Percentiles rank a stretch among this genome's conserved stretches.
These are phyloP conservation scores for Pomacea maculata DNA, from an alignment of 1,140 invertebrate species.

Conservation along the genomic window DNA sequence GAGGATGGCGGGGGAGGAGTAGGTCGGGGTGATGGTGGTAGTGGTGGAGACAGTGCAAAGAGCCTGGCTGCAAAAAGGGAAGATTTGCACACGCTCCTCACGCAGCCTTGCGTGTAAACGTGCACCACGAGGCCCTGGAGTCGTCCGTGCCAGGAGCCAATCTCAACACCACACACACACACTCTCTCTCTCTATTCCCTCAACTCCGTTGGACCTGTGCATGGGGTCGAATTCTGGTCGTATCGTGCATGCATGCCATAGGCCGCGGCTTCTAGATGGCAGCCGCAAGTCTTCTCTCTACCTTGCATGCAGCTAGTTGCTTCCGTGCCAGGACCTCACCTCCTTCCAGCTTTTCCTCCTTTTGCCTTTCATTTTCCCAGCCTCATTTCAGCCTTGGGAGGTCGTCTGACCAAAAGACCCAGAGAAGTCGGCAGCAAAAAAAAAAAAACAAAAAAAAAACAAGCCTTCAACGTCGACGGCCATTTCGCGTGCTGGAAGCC, in stretches of 20 bases:
- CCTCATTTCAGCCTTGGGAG: too few relatives aligned
- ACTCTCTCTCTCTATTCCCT: not conserved
- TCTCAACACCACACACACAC: slow-evolving; percentile 2
- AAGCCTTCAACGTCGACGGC: too few relatives aligned
- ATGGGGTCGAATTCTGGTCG: slow-evolving; percentile 8
- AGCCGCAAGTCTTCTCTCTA: not conserved
- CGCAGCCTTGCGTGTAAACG: slow-evolving; percentile 14
- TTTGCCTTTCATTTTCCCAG: slow-evolving; percentile 10
- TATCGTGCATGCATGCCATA: slow-evolving; percentile 12
- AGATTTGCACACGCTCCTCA: slow-evolving; percentile 26
- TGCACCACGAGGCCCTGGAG: slow-evolving; percentile 2
- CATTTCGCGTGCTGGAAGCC: too few relatives aligned
- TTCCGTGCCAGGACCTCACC: slow-evolving; percentile 8
- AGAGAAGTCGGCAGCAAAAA: too few relatives aligned
- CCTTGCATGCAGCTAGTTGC: slow-evolving; percentile 1
- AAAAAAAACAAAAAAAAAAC: too few relatives aligned
- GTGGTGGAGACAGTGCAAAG: not conserved
- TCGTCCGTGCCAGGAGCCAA: slow-evolving; percentile 15
- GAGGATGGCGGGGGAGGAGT: not conserved
- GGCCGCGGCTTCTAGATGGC: not conserved
- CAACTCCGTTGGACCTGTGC: slow-evolving; percentile 2
- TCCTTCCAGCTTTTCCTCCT: slow-evolving; percentile 8
- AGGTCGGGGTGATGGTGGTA: not conserved
- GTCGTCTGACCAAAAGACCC: too few relatives aligned
- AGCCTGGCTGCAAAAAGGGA: not conserved